A percentile compares a stretch with the other conserved stretches of the same genome.
These are phyloP conservation scores for Dendrophyllia cribrosa DNA, from an alignment of 64 coral and sea anemone genomes.

Conservation along the genomic window DNA sequence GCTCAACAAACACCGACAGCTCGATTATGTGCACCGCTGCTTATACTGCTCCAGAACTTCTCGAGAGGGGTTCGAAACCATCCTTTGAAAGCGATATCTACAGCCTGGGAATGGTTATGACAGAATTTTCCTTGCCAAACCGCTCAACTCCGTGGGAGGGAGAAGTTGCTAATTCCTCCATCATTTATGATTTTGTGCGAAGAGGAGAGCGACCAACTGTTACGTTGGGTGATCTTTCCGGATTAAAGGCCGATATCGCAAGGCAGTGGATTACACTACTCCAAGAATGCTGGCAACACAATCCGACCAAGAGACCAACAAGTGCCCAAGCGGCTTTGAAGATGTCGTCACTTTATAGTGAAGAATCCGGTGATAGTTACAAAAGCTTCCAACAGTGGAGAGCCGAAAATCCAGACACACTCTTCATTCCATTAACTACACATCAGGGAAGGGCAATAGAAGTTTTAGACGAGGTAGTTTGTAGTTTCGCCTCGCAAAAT, in stretches of 20 bases:
- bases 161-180: constrained; percentile 37
- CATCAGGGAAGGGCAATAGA: constrained; percentile 62
- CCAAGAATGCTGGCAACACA: constrained; percentile 22
- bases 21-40: constrained; percentile 20
- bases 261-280: constrained; percentile 12
- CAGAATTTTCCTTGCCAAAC: constrained; percentile 47
- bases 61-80: constrained; percentile 32
- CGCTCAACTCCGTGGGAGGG: constrained; percentile 45
- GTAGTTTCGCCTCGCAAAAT: background rate
- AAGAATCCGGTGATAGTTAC: background rate
- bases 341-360: background rate
- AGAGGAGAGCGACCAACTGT: constrained; percentile 45
- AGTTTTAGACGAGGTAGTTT: constrained; percentile 40
- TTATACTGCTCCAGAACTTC: constrained; percentile 59
- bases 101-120: constrained; percentile 62
- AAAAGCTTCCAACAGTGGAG: background rate
- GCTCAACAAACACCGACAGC: constrained; percentile 15
- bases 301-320: constrained; percentile 12
- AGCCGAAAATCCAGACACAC: background rate
- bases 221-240: background rate
- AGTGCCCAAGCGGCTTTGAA: background rate
- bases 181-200: constrained; percentile 54
- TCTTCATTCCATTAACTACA: constrained; percentile 3
- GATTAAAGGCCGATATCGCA: background rate
- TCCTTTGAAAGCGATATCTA: constrained; percentile 47